Percentiles rank a stretch among this genome's conserved stretches.
Evolutionary conservation across 2,888 invertebrate genomes (phyloP).

Genomic region (Yponomeuta malinellus): DNA sequence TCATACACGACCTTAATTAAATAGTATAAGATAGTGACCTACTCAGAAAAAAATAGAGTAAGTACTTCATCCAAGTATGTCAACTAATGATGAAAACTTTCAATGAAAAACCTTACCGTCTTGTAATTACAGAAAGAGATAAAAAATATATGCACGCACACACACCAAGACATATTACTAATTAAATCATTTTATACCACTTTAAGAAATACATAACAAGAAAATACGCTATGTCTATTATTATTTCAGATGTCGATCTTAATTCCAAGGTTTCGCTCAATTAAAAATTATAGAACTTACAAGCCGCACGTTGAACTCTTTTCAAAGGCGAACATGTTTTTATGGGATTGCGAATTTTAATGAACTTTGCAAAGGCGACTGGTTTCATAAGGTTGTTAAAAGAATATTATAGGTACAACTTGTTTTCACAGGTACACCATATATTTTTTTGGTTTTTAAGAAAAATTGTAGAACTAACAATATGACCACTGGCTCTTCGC

Average conservation of each 20-base stretch:
- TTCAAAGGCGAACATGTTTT: slow-evolving; percentile 2
- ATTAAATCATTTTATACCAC: background rate
- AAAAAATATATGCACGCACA: background rate
- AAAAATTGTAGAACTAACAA: too few relatives aligned
- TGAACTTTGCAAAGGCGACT: background rate
- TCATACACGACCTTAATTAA: too few relatives aligned
- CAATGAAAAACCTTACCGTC: too few relatives aligned
- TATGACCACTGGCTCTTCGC: too few relatives aligned
- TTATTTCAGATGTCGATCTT: background rate
- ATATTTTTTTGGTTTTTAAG: background rate
- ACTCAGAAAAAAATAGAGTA: too few relatives aligned
- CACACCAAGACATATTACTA: background rate
- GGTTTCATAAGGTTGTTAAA: background rate
- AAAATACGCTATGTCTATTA: background rate
- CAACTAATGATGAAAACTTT: too few relatives aligned
- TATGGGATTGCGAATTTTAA: background rate
- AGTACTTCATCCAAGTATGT: too few relatives aligned
- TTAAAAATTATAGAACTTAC: slow-evolving; percentile 1
- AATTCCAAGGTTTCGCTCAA: background rate
- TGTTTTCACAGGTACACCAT: background rate
- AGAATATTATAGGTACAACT: background rate
- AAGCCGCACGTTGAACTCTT: slow-evolving; percentile 11
- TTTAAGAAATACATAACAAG: background rate
- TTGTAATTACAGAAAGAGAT: background rate
- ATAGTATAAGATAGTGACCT: too few relatives aligned